Conservation (phyloP, 2,797 vertebrate genomes). For the Taeniopygia guttata region DNA sequence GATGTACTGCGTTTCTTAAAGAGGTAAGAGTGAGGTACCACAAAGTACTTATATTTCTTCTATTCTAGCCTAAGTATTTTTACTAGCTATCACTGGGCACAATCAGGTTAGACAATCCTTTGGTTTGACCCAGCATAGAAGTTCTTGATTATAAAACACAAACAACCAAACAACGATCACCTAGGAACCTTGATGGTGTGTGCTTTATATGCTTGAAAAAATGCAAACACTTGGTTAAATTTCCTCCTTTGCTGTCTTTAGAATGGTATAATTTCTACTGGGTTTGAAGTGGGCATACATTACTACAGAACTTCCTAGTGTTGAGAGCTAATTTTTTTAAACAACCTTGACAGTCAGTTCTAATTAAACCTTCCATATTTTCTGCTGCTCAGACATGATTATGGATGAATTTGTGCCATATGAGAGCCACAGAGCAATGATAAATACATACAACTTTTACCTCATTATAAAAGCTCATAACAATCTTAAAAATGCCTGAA, state of each 20-base stretch:
- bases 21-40: neutral
- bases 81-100: neutral
- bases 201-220: neutral
- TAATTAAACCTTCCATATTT: neutral
- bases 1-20: neutral
- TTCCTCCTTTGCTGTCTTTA: neutral
- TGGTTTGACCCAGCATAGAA: neutral
- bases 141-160: neutral
- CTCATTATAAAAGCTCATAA: neutral
- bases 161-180: neutral
- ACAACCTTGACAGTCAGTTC: neutral
- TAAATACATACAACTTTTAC: neutral
- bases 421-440: neutral
- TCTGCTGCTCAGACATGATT: neutral
- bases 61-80: neutral
- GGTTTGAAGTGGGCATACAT: neutral
- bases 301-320: neutral
- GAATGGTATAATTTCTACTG: accelerated
- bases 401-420: neutral
- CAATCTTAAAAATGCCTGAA: neutral
- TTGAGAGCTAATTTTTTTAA: neutral
- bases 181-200: neutral
- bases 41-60: neutral
- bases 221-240: neutral
- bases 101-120: neutral